Evolutionary conservation across 2,113 vertebrate genomes (phyloP).

Genomic region (Coregonus clupeaformis): DNA sequence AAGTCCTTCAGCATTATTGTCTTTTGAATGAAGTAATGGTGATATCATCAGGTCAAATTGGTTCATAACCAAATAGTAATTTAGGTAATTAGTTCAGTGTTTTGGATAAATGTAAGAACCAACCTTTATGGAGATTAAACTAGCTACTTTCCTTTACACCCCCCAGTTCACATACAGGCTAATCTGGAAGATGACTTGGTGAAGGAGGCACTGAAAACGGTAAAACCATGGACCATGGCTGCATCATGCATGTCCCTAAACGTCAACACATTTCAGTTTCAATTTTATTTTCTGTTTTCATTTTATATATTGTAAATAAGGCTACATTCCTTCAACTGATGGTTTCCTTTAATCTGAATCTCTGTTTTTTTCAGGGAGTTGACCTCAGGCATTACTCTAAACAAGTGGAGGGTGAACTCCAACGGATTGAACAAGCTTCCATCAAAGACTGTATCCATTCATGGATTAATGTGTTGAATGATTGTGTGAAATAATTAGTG

Average conservation of each 20-base stretch:
- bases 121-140: too few species aligned
- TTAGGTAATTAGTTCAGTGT: too few species aligned
- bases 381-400: slow-evolving; percentile 93
- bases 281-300: neutral
- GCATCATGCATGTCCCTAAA: neutral
- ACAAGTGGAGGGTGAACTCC: slow-evolving; percentile 90
- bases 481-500: too few species aligned
- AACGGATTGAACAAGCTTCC: slow-evolving; percentile 89
- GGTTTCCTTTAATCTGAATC: neutral
- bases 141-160: too few species aligned
- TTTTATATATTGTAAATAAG: too few species aligned
- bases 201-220: slow-evolving; percentile 88
- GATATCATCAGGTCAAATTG: too few species aligned
- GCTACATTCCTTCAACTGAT: too few species aligned
- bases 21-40: too few species aligned
- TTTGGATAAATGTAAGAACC: too few species aligned
- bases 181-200: slow-evolving; percentile 91
- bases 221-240: slow-evolving; percentile 54
- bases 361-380: slow-evolving; percentile 77
- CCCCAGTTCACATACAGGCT: slow-evolving; percentile 89
- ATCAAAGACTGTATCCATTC: slow-evolving; percentile 92
- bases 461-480: slow-evolving; percentile 8
- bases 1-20: slow-evolving; percentile 48
- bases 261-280: neutral
- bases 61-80: too few species aligned